Percentiles rank a stretch among this genome's conserved stretches.
phyloP scores from a whole-genome alignment of 2,888 invertebrate genomes.

The Eupithecia vulgata region DNA sequence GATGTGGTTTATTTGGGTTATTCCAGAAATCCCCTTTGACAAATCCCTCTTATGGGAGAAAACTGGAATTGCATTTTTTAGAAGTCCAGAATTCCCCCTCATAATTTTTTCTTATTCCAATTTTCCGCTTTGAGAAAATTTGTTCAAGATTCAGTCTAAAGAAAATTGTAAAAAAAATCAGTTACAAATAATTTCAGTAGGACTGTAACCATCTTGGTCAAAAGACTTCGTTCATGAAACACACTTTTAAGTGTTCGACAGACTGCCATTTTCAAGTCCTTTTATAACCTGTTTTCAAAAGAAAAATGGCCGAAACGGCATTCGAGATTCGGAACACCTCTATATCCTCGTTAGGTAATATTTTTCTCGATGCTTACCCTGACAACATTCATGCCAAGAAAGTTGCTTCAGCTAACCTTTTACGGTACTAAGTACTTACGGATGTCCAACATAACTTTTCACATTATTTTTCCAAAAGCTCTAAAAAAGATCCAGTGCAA shows the following conservation, averaged over 20 bases:
- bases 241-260: background rate
- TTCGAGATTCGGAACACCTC: background rate
- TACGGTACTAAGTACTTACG: slow-evolving; percentile 9
- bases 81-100: too few relatives aligned
- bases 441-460: slow-evolving; percentile 7
- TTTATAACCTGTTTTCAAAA: background rate
- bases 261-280: background rate
- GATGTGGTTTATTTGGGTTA: too few relatives aligned
- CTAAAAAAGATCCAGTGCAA: background rate
- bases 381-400: slow-evolving; percentile 23
- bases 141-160: too few relatives aligned
- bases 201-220: background rate
- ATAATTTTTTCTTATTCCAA: too few relatives aligned
- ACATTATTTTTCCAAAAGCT: background rate
- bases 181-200: background rate
- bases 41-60: too few relatives aligned
- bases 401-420: slow-evolving; percentile 22
- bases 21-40: too few relatives aligned
- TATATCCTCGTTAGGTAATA: slow-evolving; percentile 4
- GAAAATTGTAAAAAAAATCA: background rate
- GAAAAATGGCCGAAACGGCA: background rate
- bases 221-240: background rate
- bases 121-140: too few relatives aligned
- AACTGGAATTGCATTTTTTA: too few relatives aligned
- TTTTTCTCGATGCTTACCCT: slow-evolving; percentile 18